These are phyloP conservation scores for Agonopterix alstromeriana DNA, from an alignment of 2,888 invertebrate species.

Conservation along the genomic window DNA sequence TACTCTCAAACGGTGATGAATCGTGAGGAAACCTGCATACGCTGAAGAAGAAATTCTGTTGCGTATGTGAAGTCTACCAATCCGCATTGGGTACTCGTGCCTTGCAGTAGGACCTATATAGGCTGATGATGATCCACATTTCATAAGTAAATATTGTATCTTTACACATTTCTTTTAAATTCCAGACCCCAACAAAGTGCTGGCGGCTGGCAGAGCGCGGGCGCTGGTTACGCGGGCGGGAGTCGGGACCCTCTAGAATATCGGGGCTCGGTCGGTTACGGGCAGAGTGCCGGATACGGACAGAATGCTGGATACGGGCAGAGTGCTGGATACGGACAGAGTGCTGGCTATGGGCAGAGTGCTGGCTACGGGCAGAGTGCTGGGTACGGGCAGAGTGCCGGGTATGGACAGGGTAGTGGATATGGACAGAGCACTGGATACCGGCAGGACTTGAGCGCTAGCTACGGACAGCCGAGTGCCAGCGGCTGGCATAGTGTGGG, in stretches of 20 bases:
- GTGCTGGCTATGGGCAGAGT: conserved; percentile 6
- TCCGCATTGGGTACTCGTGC: no score
- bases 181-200: conserved; percentile 39
- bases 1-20: no score
- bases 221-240: conserved; percentile 23
- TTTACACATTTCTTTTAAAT: neutral
- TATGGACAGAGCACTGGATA: conserved; percentile 17
- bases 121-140: no score
- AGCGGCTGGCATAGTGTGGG: conserved; percentile 63
- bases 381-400: conserved; percentile 6
- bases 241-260: conserved; percentile 28
- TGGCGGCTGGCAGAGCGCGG: conserved; percentile 40
- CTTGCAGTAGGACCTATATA: no score
- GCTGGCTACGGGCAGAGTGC: conserved; percentile 10
- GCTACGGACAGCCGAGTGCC: conserved; percentile 21
- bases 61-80: no score
- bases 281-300: conserved; percentile 11
- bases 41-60: no score
- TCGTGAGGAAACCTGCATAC: no score
- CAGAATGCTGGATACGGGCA: conserved; percentile 9
- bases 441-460: conserved; percentile 4
- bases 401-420: conserved; percentile 11
- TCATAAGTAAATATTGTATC: no score
- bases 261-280: conserved; percentile 23
- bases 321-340: conserved; percentile 3